Conservation (phyloP, 37 sponge, comb jelly and placozoan genomes). For the Halichondria panicea region DNA sequence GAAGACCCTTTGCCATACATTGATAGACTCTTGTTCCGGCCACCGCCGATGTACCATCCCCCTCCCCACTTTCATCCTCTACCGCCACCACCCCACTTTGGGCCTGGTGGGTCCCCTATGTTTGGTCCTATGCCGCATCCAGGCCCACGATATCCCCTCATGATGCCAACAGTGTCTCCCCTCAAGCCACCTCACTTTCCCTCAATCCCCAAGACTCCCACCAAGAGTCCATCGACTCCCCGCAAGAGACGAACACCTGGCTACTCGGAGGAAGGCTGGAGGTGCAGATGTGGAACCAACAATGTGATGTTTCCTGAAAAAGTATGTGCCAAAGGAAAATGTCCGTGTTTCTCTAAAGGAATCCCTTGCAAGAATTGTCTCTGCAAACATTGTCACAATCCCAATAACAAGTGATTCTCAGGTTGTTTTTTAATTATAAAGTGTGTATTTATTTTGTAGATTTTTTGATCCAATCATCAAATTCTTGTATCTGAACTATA, state of each 20-base stretch:
- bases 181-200: background rate
- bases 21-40: background rate
- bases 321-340: slow-evolving; percentile 62
- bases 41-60: background rate
- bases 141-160: background rate
- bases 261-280: slow-evolving; percentile 24
- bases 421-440: background rate
- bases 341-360: slow-evolving; percentile 49
- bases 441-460: too few species aligned
- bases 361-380: slow-evolving; percentile 50
- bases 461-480: background rate
- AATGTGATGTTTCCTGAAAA: slow-evolving; percentile 35
- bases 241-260: slow-evolving; percentile 11
- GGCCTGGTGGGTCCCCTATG: background rate
- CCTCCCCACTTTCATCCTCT: slow-evolving; percentile 3
- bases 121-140: background rate
- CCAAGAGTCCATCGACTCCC: background rate
- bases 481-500: background rate
- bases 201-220: background rate
- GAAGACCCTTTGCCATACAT: background rate
- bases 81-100: slow-evolving; percentile 3
- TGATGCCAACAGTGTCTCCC: background rate
- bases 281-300: slow-evolving; percentile 66
- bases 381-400: slow-evolving; percentile 53
- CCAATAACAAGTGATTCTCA: too few species aligned